Percentiles rank a stretch among this genome's conserved stretches.
phyloP scores from a whole-genome alignment of 2,113 vertebrate species.

The Coturnix japonica region DNA sequence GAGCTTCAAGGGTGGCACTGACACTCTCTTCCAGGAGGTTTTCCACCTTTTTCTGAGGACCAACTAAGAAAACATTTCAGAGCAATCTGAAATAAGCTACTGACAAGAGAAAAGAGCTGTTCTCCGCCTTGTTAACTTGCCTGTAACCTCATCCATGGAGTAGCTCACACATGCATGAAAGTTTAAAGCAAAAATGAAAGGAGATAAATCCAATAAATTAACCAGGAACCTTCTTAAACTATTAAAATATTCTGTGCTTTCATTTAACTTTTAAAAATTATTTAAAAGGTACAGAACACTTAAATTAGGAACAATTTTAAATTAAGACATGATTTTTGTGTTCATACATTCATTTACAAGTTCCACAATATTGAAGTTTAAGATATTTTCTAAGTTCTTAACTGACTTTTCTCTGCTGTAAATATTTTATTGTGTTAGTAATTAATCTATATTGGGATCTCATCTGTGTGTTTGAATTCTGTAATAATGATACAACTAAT shows the following conservation, averaged over 20 bases:
- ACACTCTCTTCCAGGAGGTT: neutral
- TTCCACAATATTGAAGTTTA: constrained; percentile 29
- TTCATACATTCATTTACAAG: constrained; percentile 56
- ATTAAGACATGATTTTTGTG: constrained; percentile 63
- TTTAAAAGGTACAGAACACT: constrained; percentile 45
- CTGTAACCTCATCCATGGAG: neutral
- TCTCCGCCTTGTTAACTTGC: neutral
- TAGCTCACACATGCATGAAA: neutral
- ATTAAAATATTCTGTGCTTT: constrained; percentile 43
- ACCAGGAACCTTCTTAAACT: constrained; percentile 40
- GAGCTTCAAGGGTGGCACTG: neutral
- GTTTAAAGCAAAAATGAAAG: constrained; percentile 23
- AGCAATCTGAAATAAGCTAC: neutral
- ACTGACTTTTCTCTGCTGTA: constrained; percentile 35
- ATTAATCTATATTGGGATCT: constrained; percentile 61
- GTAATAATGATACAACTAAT: constrained; percentile 48
- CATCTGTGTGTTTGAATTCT: constrained; percentile 49
- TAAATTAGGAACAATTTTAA: constrained; percentile 39
- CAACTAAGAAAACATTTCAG: neutral
- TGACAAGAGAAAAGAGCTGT: neutral
- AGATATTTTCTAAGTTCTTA: constrained; percentile 31
- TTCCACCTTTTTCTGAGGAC: neutral
- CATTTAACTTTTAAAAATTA: constrained; percentile 41
- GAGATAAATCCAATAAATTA: constrained; percentile 14
- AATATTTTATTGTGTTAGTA: constrained; percentile 66